A percentile compares a stretch with the other conserved stretches of the same genome.
These are phyloP conservation scores for Crambe crambe DNA, from an alignment of 37 sponge, comb jelly and placozoan genomes.

Conservation along the genomic window DNA sequence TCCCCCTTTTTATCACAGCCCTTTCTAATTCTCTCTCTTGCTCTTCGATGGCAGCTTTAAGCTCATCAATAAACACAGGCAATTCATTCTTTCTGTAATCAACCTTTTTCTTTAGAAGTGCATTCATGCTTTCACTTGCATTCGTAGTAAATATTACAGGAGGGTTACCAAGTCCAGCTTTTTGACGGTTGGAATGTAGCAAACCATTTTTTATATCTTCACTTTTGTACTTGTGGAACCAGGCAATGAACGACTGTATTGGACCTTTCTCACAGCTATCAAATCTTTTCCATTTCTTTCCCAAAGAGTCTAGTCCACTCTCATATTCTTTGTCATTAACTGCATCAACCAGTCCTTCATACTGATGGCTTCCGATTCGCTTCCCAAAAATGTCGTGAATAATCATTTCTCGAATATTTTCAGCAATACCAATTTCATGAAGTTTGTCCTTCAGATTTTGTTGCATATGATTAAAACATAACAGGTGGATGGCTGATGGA, in stretches of 20 bases:
- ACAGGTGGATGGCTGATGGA: constrained; percentile 4
- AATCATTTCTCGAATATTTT: not conserved
- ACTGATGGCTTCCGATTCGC: not conserved
- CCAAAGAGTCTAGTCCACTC: not conserved
- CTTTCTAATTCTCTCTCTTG: constrained; percentile 14
- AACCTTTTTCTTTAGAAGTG: not conserved
- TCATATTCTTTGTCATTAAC: constrained; percentile 10
- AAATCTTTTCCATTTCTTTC: not conserved
- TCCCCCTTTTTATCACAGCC: constrained; percentile 4
- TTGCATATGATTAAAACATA: not conserved
- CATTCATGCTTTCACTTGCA: constrained; percentile 15
- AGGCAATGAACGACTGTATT: not conserved
- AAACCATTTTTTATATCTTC: not conserved
- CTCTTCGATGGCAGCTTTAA: constrained; percentile 15
- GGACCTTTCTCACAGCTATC: not conserved
- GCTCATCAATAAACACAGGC: not conserved
- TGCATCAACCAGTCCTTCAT: constrained; percentile 18
- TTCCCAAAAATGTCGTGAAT: constrained; percentile 23
- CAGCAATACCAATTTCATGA: not conserved
- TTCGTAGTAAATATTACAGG: constrained; percentile 12
- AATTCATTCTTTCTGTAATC: constrained; percentile 17
- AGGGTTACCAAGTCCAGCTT: constrained; percentile 13
- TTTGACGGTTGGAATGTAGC: not conserved
- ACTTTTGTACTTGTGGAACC: constrained; percentile 20
- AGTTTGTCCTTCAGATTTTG: not conserved